A percentile compares a stretch with the other conserved stretches of the same genome.
Conservation (phyloP, 30 jellyfish, hydroid and myxozoan species). For the Hydra vulgaris region DNA sequence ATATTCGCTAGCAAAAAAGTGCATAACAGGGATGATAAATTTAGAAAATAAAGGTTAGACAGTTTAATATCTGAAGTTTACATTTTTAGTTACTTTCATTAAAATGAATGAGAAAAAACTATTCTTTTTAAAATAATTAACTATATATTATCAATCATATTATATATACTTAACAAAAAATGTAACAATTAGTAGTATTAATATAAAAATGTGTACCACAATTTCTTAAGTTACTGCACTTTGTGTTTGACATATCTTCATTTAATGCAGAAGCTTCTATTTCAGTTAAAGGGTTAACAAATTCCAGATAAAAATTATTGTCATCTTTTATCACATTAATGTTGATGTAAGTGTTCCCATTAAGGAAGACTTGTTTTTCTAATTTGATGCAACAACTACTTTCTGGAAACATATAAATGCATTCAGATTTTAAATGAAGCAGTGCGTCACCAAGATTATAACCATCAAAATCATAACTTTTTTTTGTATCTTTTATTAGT, state of each 20-base stretch:
- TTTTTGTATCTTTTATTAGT: conserved; percentile 16
- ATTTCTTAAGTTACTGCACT: not conserved
- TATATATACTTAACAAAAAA: no score
- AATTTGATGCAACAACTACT: conserved; percentile 42
- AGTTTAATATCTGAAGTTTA: no score
- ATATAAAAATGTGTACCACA: not conserved
- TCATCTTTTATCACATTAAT: conserved; percentile 29
- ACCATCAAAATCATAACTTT: conserved; percentile 51
- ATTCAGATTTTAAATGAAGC: conserved; percentile 40
- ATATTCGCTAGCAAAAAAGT: no score
- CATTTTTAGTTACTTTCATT: no score
- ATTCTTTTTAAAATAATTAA: no score
- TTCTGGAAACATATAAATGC: conserved; percentile 42
- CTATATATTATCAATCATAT: no score
- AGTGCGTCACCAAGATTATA: conserved; percentile 76
- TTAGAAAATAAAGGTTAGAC: no score
- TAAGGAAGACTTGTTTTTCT: conserved; percentile 25
- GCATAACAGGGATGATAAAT: no score
- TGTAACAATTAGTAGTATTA: no score
- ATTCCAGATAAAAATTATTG: conserved; percentile 17
- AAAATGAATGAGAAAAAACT: no score
- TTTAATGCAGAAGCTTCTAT: not conserved
- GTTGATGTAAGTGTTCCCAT: conserved; percentile 38
- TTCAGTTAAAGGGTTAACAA: conserved; percentile 32
- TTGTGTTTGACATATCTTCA: not conserved